Conservation (phyloP, 2,888 invertebrate species). For the Hololepta plana region DNA sequence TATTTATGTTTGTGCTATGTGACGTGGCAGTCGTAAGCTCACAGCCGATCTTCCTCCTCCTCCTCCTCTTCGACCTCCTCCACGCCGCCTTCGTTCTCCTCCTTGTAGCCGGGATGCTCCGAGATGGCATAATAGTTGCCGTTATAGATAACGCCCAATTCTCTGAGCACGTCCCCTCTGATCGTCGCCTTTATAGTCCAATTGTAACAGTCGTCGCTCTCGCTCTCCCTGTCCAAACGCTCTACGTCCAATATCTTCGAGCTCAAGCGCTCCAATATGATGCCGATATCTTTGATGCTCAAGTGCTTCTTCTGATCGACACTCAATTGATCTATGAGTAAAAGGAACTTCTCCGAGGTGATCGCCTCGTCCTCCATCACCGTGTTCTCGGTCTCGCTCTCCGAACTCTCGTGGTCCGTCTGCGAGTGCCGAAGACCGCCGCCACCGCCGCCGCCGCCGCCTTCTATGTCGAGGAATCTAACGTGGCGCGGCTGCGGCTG, state of each 20-base stretch:
- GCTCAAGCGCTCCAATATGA: slow-evolving; percentile 79
- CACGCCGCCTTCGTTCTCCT: slow-evolving; percentile 70
- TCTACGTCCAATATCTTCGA: slow-evolving; percentile 90
- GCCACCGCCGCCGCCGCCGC: slow-evolving; percentile 24
- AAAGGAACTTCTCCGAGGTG: slow-evolving; percentile 80
- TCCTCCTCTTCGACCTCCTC: slow-evolving; percentile 76
- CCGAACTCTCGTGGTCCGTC: slow-evolving; percentile 65
- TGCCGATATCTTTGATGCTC: slow-evolving; percentile 88
- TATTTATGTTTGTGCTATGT: slow-evolving; percentile 1
- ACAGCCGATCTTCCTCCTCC: slow-evolving; percentile 46
- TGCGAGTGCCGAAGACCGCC: slow-evolving; percentile 17
- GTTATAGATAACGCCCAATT: slow-evolving; percentile 86
- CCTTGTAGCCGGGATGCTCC: slow-evolving; percentile 86
- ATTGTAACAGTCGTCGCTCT: slow-evolving; percentile 86
- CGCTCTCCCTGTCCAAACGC: slow-evolving; percentile 76
- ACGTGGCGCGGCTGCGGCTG: slow-evolving; percentile 49
- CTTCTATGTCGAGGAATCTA: slow-evolving; percentile 67
- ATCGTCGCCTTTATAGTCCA: slow-evolving; percentile 95
- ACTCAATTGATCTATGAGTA: slow-evolving; percentile 83
- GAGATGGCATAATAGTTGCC: slow-evolving; percentile 91
- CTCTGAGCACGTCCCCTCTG: slow-evolving; percentile 75
- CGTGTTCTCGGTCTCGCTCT: slow-evolving; percentile 86
- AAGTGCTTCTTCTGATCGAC: slow-evolving; percentile 84
- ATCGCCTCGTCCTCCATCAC: slow-evolving; percentile 81
- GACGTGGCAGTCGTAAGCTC: slow-evolving; percentile 15